A percentile compares a stretch with the other conserved stretches of the same genome.
Conservation (phyloP, 2,797 vertebrate genomes). For the Synanceia verrucosa region DNA sequence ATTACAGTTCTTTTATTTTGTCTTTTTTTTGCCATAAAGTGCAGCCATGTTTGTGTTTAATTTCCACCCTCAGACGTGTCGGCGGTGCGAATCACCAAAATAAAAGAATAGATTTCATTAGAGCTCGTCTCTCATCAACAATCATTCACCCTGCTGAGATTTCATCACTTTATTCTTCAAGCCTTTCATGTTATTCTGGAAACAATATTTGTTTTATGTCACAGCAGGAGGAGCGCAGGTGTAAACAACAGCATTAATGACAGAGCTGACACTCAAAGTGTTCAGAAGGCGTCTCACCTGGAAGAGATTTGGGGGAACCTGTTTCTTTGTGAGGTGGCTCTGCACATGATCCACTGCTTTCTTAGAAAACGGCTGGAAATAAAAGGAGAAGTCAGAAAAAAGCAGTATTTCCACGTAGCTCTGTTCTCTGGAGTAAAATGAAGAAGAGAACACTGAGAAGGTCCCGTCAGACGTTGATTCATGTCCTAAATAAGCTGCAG, state of each 20-base stretch:
- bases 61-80: background rate
- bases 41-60: background rate
- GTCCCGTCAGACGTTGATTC: no score
- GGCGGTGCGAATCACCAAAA: background rate
- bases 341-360: constrained; percentile 96
- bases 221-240: no score
- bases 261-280: background rate
- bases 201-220: background rate
- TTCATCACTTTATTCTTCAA: background rate
- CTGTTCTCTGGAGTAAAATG: constrained; percentile 17
- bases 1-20: no score
- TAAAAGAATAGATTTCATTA: no score
- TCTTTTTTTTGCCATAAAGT: no score
- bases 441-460: no score
- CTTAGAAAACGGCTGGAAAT: constrained; percentile 91
- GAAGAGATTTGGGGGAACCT: constrained; percentile 92
- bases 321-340: constrained; percentile 91
- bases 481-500: no score
- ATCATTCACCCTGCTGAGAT: background rate
- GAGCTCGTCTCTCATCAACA: background rate
- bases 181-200: background rate
- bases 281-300: constrained; percentile 83
- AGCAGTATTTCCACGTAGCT: constrained; percentile 44
- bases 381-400: constrained; percentile 10
- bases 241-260: background rate